phyloP scores from a whole-genome alignment of 64 coral and sea anemone species.

The Pocillopora damicornis region DNA sequence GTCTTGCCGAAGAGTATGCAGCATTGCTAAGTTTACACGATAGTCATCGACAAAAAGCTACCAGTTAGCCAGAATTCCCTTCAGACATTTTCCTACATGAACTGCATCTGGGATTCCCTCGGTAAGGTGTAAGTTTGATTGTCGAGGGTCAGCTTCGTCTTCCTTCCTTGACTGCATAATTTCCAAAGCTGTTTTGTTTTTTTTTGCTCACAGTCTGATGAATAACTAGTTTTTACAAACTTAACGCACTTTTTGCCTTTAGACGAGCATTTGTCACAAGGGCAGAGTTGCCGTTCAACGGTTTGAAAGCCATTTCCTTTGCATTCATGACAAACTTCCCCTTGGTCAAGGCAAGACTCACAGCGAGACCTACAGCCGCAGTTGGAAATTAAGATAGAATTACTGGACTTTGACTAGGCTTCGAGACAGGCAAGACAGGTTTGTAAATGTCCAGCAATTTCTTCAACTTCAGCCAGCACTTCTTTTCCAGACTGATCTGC shows the following conservation, averaged over 20 bases:
- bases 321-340: too few relatives aligned
- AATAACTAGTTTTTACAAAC: too few relatives aligned
- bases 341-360: too few relatives aligned
- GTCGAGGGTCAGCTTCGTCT: constrained; percentile 18
- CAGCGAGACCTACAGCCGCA: too few relatives aligned
- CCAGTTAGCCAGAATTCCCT: constrained; percentile 59
- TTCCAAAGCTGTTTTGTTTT: constrained; percentile 56
- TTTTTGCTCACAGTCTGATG: constrained; percentile 56
- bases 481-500: constrained; percentile 53
- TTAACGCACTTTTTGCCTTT: too few relatives aligned
- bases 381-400: too few relatives aligned
- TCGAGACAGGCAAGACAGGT: too few relatives aligned
- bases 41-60: constrained; percentile 49
- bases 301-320: too few relatives aligned
- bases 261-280: too few relatives aligned
- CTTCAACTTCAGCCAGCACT: constrained; percentile 53
- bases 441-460: too few relatives aligned
- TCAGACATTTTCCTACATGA: constrained; percentile 52
- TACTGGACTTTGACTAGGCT: too few relatives aligned
- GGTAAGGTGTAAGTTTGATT: constrained; percentile 53
- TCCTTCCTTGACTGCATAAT: constrained; percentile 47
- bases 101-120: constrained; percentile 63
- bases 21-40: constrained; percentile 56
- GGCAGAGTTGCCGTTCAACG: too few relatives aligned
- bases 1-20: constrained; percentile 54